These are phyloP conservation scores for Bombus terrestris DNA, from an alignment of 1,140 invertebrate species.

Conservation along the genomic window DNA sequence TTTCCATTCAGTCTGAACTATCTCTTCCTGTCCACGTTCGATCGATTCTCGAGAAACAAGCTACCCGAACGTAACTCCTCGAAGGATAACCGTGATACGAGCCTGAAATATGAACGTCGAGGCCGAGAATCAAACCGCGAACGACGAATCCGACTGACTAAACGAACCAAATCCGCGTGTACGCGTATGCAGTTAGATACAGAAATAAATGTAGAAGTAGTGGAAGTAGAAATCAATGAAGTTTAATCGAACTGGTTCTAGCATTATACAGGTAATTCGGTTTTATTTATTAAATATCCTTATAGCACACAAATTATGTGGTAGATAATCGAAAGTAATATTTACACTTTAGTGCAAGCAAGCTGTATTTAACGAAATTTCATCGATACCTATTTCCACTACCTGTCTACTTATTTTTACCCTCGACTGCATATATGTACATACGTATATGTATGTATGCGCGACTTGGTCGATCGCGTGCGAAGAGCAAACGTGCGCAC, in stretches of 20 bases:
- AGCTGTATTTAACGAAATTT: no score
- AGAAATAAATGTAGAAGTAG: no score
- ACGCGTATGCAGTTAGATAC: not conserved
- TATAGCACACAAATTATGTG: no score
- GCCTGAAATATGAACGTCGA: constrained; percentile 14
- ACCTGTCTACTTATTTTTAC: no score
- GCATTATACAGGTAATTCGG: no score
- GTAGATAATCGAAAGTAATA: no score
- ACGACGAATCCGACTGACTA: constrained; percentile 4
- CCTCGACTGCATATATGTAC: no score
- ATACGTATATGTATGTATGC: not conserved
- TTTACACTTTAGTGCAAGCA: no score
- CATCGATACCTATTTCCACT: no score
- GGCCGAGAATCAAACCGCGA: not conserved
- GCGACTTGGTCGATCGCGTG: constrained; percentile 37
- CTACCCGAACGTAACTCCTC: not conserved
- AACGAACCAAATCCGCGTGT: not conserved
- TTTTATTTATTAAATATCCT: no score
- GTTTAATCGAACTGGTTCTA: no score
- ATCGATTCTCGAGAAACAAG: constrained; percentile 25
- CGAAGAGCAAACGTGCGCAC: constrained; percentile 29
- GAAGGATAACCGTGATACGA: not conserved
- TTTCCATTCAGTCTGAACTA: not conserved
- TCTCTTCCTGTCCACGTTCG: not conserved
- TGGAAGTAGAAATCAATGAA: no score